These are phyloP conservation scores for Megalops cyprinoides DNA, from an alignment of 2,797 vertebrate genomes.

Conservation along the genomic window DNA sequence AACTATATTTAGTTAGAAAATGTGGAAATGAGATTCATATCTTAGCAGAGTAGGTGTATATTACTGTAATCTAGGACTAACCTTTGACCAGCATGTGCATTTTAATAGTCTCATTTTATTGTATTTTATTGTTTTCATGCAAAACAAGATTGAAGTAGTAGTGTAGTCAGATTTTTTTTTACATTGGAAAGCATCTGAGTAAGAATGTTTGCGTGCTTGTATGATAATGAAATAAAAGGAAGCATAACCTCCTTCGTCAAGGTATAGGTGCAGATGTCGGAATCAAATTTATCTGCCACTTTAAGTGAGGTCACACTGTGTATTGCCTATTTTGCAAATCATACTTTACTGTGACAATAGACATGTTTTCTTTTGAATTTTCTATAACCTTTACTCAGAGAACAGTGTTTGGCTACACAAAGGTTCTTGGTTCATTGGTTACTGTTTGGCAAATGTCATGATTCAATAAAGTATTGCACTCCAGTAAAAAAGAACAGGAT, in stretches of 20 bases:
- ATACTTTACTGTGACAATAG: not conserved
- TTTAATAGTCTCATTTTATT: slow-evolving; percentile 1
- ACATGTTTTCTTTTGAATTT: not conserved
- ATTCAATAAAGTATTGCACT: slow-evolving; percentile 9
- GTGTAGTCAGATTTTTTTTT: not conserved
- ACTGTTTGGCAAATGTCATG: not conserved
- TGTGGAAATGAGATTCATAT: not conserved
- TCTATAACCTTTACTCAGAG: not conserved
- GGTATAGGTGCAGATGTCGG: not conserved
- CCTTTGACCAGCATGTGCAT: slow-evolving; percentile 5
- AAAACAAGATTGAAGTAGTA: not conserved
- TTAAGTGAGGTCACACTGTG: not conserved
- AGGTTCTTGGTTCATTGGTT: not conserved
- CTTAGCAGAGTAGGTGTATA: not conserved
- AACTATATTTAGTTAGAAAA: not conserved
- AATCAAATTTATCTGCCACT: not conserved
- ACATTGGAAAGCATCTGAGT: not conserved
- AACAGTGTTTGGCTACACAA: not conserved
- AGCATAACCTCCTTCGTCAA: not conserved
- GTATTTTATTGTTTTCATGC: slow-evolving; percentile 16
- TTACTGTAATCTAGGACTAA: slow-evolving; percentile 6
- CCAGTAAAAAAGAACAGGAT: not conserved
- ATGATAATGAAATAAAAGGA: slow-evolving; percentile 16
- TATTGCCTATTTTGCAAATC: not conserved
- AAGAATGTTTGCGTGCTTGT: not conserved